These are phyloP conservation scores for Sylvilagus bachmani DNA, from an alignment of 2,113 vertebrate genomes.

Conservation along the genomic window DNA sequence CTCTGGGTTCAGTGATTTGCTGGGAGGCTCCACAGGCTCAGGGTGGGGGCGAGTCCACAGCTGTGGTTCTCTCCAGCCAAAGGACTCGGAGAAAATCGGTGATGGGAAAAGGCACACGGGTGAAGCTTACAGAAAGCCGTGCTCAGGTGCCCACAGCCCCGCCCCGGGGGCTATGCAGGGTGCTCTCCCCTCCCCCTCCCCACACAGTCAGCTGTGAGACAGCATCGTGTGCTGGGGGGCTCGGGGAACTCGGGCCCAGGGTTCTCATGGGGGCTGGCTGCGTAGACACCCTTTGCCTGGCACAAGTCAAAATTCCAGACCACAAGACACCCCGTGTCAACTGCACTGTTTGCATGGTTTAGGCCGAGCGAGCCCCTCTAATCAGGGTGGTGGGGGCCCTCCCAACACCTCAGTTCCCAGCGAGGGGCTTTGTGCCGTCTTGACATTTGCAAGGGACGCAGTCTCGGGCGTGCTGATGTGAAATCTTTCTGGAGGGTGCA, in stretches of 20 bases:
- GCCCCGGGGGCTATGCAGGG: background rate
- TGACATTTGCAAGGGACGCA: too few relatives aligned
- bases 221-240: background rate
- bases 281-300: background rate
- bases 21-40: too few relatives aligned
- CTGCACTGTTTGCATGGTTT: accelerated
- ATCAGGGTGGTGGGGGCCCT: too few relatives aligned
- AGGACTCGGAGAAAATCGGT: background rate
- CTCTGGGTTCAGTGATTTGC: accelerated
- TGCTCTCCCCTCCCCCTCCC: too few relatives aligned
- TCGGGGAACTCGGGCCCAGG: background rate
- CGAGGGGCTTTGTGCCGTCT: accelerated
- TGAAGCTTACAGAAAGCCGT: background rate
- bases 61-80: background rate
- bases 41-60: accelerated
- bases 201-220: background rate
- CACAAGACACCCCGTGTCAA: too few relatives aligned
- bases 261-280: background rate
- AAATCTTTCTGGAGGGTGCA: too few relatives aligned
- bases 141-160: background rate
- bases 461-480: background rate
- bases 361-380: background rate
- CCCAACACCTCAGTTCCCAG: background rate
- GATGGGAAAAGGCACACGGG: accelerated
- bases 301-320: accelerated